These are phyloP conservation scores for Philopotamus ludificatus DNA, from an alignment of 1,140 invertebrate species.

Conservation along the genomic window DNA sequence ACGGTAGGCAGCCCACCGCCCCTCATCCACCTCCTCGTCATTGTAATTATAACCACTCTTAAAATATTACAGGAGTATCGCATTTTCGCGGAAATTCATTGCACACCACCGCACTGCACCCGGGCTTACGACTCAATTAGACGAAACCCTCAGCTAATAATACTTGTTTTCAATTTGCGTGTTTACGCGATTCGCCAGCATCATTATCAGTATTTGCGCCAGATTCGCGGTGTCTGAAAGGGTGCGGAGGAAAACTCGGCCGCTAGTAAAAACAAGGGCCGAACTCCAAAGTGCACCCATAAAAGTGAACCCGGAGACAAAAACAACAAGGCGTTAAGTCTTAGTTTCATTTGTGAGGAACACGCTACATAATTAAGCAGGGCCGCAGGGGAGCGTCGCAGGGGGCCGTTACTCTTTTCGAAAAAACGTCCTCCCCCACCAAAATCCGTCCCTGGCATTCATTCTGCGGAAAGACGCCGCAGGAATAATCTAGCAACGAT, in stretches of 20 bases:
- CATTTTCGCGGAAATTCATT: neutral
- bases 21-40: neutral
- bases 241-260: too few relatives aligned
- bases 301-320: constrained; percentile 47
- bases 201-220: too few relatives aligned
- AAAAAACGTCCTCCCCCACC: too few relatives aligned
- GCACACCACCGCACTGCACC: neutral
- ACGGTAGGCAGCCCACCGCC: constrained; percentile 22
- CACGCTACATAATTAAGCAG: constrained; percentile 41
- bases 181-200: too few relatives aligned
- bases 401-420: constrained; percentile 54
- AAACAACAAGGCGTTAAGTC: constrained; percentile 48
- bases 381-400: constrained; percentile 21
- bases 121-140: neutral
- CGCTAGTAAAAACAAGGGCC: neutral
- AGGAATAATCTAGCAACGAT: too few relatives aligned
- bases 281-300: constrained; percentile 26
- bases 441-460: too few relatives aligned
- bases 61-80: neutral
- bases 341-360: constrained; percentile 37
- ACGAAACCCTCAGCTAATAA: too few relatives aligned
- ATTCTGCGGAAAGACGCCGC: too few relatives aligned
- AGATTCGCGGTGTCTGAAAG: too few relatives aligned
- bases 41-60: constrained; percentile 16
- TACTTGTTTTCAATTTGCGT: too few relatives aligned